phyloP scores from a whole-genome alignment of 2,888 invertebrate genomes.

The Chloromyia formosa region DNA sequence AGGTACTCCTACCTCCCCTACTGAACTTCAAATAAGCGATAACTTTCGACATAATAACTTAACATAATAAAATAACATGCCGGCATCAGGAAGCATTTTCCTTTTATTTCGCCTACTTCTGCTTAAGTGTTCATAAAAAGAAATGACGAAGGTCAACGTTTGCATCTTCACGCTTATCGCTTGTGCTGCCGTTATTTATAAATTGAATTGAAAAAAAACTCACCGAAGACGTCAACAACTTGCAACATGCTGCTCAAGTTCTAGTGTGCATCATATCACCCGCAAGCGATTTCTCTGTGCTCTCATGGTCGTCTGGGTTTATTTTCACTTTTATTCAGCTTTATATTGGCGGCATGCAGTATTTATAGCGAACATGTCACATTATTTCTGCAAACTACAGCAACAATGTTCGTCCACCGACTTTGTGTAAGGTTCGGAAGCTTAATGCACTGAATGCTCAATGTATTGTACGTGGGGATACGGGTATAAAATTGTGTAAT shows the following conservation, averaged over 20 bases:
- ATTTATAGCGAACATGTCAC: background rate
- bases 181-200: background rate
- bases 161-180: background rate
- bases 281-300: background rate
- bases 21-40: too few relatives aligned
- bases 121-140: too few relatives aligned
- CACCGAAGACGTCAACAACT: slow-evolving; percentile 1
- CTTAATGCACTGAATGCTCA: background rate
- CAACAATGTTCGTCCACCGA: background rate
- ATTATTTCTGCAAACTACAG: background rate
- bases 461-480: too few relatives aligned
- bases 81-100: too few relatives aligned
- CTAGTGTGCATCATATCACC: slow-evolving; percentile 9
- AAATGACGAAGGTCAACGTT: background rate
- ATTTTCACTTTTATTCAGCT: slow-evolving; percentile 18
- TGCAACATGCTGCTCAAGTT: slow-evolving; percentile 1
- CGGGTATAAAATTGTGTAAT: background rate
- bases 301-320: background rate
- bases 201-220: background rate
- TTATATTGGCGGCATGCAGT: background rate
- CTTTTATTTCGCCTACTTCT: too few relatives aligned
- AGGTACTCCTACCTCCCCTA: too few relatives aligned
- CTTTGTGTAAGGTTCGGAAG: too few relatives aligned
- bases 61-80: too few relatives aligned
- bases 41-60: too few relatives aligned